A percentile compares a stretch with the other conserved stretches of the same genome.
phyloP scores from a whole-genome alignment of 2,797 vertebrate genomes.

The Saxicola maurus region DNA sequence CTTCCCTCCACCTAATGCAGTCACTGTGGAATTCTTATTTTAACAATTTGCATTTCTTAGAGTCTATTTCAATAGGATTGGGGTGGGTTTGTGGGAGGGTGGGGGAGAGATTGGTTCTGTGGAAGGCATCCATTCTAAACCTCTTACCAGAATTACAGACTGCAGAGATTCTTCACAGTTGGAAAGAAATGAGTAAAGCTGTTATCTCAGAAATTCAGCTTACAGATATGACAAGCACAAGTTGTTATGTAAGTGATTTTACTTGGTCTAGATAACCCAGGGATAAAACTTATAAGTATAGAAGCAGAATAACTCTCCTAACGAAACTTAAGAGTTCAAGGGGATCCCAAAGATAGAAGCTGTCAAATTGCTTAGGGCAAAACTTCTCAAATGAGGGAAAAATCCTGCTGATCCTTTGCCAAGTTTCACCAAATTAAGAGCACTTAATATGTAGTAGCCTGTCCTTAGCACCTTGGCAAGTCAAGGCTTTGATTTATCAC shows the following conservation, averaged over 20 bases:
- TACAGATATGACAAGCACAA: constrained; percentile 49
- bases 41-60: constrained; percentile 27
- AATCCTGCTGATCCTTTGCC: neutral
- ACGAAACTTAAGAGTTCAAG: constrained; percentile 27
- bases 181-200: constrained; percentile 65
- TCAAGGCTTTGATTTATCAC: neutral
- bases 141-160: constrained; percentile 59
- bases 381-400: neutral
- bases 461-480: neutral
- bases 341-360: constrained; percentile 22
- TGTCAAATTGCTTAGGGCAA: constrained; percentile 19
- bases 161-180: constrained; percentile 57
- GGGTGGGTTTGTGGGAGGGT: constrained; percentile 30
- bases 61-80: constrained; percentile 32
- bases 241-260: constrained; percentile 62
- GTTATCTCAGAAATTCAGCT: constrained; percentile 67
- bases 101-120: constrained; percentile 29
- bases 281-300: constrained; percentile 7
- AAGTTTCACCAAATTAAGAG: neutral
- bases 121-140: constrained; percentile 45
- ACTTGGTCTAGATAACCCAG: constrained; percentile 56
- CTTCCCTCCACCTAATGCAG: neutral
- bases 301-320: constrained; percentile 29
- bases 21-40: constrained; percentile 10
- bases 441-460: neutral